phyloP scores from a whole-genome alignment of 2,888 invertebrate genomes.

The Tetropium fuscum region DNA sequence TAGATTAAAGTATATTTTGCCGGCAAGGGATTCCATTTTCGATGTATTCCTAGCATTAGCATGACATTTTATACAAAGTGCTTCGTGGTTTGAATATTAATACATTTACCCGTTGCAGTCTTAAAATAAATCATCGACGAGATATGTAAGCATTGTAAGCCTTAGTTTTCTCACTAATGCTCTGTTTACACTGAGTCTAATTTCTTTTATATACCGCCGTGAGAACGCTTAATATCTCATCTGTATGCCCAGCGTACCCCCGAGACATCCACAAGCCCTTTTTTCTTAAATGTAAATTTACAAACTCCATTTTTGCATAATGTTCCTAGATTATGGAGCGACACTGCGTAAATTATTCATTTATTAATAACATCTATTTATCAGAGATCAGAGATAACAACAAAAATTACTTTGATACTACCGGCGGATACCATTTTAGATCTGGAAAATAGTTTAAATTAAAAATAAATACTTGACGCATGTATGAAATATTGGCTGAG shows the following conservation, averaged over 20 bases:
- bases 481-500: too few species aligned
- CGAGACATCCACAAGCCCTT: background rate
- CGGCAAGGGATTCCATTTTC: conserved; percentile 15
- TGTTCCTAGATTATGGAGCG: background rate
- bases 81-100: conserved; percentile 61
- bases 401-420: too few species aligned
- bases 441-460: too few species aligned
- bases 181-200: conserved; percentile 49
- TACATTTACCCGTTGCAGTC: conserved; percentile 51
- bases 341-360: too few species aligned
- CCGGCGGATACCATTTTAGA: too few species aligned
- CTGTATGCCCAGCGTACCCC: background rate
- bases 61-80: conserved; percentile 60
- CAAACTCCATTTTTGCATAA: background rate
- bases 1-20: conserved; percentile 49
- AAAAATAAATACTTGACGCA: too few species aligned
- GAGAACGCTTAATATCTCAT: conserved; percentile 2
- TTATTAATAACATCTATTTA: background rate
- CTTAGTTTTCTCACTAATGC: conserved; percentile 47
- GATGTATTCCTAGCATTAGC: conserved; percentile 58
- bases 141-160: conserved; percentile 45
- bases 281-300: background rate
- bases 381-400: too few species aligned
- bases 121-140: conserved; percentile 53
- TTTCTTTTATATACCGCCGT: conserved; percentile 45